phyloP scores from a whole-genome alignment of 2,888 invertebrate genomes.

The Ecdyonurus torrentis region DNA sequence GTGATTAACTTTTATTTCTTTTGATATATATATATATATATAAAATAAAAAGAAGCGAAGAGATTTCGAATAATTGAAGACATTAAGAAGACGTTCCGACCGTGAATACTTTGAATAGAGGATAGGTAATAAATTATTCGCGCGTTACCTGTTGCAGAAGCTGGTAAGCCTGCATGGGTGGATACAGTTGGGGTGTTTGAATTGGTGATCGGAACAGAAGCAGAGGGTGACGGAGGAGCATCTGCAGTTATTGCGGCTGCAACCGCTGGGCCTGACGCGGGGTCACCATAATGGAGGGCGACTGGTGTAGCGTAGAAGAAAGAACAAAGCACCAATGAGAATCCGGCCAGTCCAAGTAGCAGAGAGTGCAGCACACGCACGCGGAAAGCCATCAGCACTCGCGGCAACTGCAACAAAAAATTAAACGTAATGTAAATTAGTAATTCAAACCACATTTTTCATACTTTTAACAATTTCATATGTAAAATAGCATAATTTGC shows the following conservation, averaged over 20 bases:
- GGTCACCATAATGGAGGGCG: slow-evolving; percentile 6
- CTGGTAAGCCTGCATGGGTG: background rate
- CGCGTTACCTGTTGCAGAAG: background rate
- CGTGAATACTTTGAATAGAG: too few relatives aligned
- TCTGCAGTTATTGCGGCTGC: slow-evolving; percentile 1
- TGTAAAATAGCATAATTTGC: background rate
- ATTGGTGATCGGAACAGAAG: background rate
- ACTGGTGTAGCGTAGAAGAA: slow-evolving; percentile 28
- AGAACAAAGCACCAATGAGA: slow-evolving; percentile 31
- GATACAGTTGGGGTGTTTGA: background rate
- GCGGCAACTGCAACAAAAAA: background rate
- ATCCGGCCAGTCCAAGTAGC: slow-evolving; percentile 25
- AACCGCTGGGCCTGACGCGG: background rate
- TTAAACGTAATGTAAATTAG: too few relatives aligned
- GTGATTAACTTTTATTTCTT: too few relatives aligned
- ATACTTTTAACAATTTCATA: background rate
- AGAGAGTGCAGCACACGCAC: slow-evolving; percentile 28
- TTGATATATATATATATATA: too few relatives aligned
- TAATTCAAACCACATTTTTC: too few relatives aligned
- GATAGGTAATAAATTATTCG: too few relatives aligned
- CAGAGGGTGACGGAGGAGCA: slow-evolving; percentile 10
- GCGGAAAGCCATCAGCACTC: slow-evolving; percentile 23
- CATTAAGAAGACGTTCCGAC: too few relatives aligned
- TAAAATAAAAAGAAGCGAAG: too few relatives aligned
- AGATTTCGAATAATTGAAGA: too few relatives aligned